phyloP scores from a whole-genome alignment of 2,888 invertebrate genomes.

The Habrosyne pyritoides region DNA sequence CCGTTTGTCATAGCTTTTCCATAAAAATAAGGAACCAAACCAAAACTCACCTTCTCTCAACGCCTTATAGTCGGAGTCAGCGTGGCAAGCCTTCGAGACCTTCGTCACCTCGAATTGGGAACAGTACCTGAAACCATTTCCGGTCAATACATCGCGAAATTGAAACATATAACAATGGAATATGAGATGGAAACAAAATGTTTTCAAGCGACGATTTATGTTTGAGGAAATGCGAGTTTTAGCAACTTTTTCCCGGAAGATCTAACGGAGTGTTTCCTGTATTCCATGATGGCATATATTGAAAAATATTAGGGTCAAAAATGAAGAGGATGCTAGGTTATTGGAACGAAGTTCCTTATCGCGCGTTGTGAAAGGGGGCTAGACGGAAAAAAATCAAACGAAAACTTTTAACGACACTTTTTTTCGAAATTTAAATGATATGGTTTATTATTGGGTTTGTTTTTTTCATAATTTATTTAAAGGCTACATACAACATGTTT shows the following conservation, averaged over 20 bases:
- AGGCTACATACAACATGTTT: no score
- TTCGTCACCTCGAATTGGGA: constrained; percentile 93
- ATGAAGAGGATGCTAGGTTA: no score
- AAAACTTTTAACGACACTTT: no score
- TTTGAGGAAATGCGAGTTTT: constrained; percentile 4
- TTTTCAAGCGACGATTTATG: constrained; percentile 1
- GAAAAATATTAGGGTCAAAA: background rate
- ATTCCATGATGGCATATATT: background rate
- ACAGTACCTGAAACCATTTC: constrained; percentile 88
- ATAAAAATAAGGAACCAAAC: constrained; percentile 6
- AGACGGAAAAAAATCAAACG: no score
- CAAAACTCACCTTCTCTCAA: constrained; percentile 87
- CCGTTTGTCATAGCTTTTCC: background rate
- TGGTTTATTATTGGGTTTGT: no score
- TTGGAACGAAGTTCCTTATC: no score
- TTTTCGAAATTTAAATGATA: no score
- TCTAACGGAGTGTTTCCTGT: background rate
- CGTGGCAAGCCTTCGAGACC: constrained; percentile 91
- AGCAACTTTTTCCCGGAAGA: background rate
- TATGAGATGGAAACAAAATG: background rate
- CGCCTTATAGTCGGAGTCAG: constrained; percentile 88
- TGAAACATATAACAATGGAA: constrained; percentile 26
- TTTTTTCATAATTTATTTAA: no score
- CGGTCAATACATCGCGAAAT: constrained; percentile 33
- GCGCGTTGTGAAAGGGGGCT: no score